Conservation (phyloP, 1,140 invertebrate genomes). For the Solenopsis invicta region DNA sequence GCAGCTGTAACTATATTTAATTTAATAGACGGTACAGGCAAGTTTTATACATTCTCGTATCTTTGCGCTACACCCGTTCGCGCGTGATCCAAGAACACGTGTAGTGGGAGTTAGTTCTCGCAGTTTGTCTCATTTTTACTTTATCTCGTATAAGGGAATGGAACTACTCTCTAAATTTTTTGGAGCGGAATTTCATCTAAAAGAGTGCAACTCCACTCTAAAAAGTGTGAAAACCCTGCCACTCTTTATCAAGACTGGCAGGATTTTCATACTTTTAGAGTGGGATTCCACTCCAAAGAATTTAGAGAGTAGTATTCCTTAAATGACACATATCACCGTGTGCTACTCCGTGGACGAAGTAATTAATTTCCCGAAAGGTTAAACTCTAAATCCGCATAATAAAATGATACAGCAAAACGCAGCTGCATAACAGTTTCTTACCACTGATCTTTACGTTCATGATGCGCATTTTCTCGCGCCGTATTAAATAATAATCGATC, state of each 20-base stretch:
- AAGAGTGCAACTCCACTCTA: no score
- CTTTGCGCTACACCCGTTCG: neutral
- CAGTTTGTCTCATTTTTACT: neutral
- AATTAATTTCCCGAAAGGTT: neutral
- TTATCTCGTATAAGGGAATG: neutral
- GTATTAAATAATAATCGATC: neutral
- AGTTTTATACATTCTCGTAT: conserved; percentile 26
- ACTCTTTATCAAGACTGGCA: no score
- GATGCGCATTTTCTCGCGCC: neutral
- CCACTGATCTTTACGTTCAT: neutral
- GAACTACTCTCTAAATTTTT: no score
- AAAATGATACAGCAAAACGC: neutral
- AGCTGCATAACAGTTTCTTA: conserved; percentile 7
- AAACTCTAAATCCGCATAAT: neutral
- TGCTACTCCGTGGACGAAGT: neutral
- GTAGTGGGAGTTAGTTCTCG: no score
- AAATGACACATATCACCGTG: neutral
- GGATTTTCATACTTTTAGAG: no score
- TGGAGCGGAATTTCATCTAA: no score
- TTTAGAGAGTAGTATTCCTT: neutral
- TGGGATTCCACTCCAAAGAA: no score
- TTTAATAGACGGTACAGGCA: conserved; percentile 1
- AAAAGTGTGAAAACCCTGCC: no score
- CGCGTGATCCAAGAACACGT: neutral
- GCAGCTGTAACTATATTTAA: conserved; percentile 6